phyloP scores from a whole-genome alignment of 2,113 vertebrate species.

The Eulacestoma nigropectus region DNA sequence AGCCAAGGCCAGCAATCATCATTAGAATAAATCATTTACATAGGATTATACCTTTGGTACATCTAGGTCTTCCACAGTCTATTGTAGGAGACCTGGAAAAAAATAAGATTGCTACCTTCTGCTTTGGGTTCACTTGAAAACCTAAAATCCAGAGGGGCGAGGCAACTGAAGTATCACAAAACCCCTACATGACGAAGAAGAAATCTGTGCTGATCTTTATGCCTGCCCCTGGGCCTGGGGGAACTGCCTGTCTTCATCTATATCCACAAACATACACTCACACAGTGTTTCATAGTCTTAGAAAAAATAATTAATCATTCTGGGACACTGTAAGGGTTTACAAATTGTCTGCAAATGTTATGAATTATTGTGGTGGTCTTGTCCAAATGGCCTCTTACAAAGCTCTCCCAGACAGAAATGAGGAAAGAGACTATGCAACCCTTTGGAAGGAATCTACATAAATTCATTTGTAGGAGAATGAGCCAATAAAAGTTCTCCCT shows the following conservation, averaged over 20 bases:
- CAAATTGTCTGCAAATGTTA: slow-evolving; percentile 29
- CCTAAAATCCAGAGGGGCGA: not conserved
- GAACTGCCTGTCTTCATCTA: not conserved
- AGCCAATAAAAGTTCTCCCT: slow-evolving; percentile 8
- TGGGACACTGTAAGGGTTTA: not conserved
- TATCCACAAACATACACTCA: not conserved
- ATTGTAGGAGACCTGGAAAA: not conserved
- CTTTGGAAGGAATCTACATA: slow-evolving; percentile 5
- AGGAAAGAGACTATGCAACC: not conserved
- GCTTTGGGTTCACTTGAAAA: not conserved
- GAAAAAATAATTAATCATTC: slow-evolving; percentile 33
- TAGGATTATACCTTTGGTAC: not conserved
- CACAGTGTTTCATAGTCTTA: not conserved
- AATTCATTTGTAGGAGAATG: not conserved
- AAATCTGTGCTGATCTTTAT: not conserved
- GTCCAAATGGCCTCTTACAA: not conserved
- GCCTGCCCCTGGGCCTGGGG: not conserved
- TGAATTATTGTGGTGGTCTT: not conserved
- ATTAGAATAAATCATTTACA: not conserved
- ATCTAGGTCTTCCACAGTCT: not conserved
- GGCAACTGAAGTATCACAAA: not conserved
- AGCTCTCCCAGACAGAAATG: slow-evolving; percentile 14
- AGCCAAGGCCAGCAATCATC: not conserved
- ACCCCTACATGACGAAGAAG: not conserved
- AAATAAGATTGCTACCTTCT: not conserved